Percentiles rank a stretch among this genome's conserved stretches.
Conservation (phyloP, 2,888 invertebrate genomes). For the Rhamphomyia laevipes region DNA sequence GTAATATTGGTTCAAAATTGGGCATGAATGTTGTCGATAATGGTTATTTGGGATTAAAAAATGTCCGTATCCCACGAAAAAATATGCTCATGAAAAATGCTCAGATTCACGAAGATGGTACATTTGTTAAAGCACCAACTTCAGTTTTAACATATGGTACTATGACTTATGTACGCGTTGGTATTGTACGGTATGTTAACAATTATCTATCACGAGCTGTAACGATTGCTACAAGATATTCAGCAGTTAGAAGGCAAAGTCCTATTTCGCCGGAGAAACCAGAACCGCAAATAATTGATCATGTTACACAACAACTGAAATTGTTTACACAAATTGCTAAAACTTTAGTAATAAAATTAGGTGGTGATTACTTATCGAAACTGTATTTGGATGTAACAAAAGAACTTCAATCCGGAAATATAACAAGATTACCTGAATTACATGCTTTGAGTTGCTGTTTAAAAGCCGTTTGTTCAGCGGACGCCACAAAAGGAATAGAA, state of each 20-base stretch:
- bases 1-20: conserved; percentile 89
- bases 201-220: conserved; percentile 63
- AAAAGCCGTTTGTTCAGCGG: conserved; percentile 70
- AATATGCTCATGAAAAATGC: conserved; percentile 90
- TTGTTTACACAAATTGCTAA: conserved; percentile 73
- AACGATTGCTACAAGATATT: conserved; percentile 82
- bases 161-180: conserved; percentile 84
- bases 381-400: conserved; percentile 67
- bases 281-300: conserved; percentile 85
- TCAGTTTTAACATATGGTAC: conserved; percentile 71
- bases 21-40: conserved; percentile 87
- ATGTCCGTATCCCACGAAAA: conserved; percentile 74
- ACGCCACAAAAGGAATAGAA: conserved; percentile 62
- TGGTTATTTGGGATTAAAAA: conserved; percentile 78
- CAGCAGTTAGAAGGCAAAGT: conserved; percentile 79
- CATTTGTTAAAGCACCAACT: conserved; percentile 66
- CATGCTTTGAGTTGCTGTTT: conserved; percentile 84
- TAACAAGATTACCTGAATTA: conserved; percentile 66
- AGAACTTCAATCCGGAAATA: conserved; percentile 64
- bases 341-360: conserved; percentile 64
- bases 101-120: conserved; percentile 83
- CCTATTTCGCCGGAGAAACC: conserved; percentile 69
- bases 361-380: conserved; percentile 64
- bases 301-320: conserved; percentile 88
- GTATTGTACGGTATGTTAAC: conserved; percentile 61